Conservation (phyloP, 2,888 invertebrate species). For the Piscicola geometra region DNA sequence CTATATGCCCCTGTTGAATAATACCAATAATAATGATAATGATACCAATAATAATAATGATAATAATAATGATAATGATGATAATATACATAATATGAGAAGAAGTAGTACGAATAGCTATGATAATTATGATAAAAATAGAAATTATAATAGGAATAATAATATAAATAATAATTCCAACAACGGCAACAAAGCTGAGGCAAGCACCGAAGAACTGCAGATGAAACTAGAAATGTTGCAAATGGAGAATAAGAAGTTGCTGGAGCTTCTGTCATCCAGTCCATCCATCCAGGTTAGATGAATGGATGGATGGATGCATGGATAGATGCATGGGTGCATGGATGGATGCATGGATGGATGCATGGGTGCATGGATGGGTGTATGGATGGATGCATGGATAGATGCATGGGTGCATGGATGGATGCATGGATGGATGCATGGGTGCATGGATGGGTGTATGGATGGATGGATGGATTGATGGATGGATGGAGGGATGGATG, state of each 20-base stretch:
- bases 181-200: background rate
- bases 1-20: background rate
- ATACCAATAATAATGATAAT: background rate
- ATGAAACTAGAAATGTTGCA: no score
- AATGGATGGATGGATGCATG: no score
- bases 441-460: no score
- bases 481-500: no score
- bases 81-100: background rate
- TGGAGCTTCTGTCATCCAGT: background rate
- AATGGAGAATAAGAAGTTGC: no score
- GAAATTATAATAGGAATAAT: background rate
- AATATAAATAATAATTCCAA: background rate
- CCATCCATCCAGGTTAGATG: background rate
- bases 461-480: no score
- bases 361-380: no score
- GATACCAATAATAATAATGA: constrained; percentile 21
- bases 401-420: no score
- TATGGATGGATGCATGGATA: no score
- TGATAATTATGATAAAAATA: background rate
- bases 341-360: no score
- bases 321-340: no score
- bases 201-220: background rate
- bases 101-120: background rate
- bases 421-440: no score
- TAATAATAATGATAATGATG: background rate